Evolutionary conservation across 2,113 vertebrate species (phyloP), one percentile per base, ranked within the genome.

Genomic region (Lamprotornis superbus): DNA sequence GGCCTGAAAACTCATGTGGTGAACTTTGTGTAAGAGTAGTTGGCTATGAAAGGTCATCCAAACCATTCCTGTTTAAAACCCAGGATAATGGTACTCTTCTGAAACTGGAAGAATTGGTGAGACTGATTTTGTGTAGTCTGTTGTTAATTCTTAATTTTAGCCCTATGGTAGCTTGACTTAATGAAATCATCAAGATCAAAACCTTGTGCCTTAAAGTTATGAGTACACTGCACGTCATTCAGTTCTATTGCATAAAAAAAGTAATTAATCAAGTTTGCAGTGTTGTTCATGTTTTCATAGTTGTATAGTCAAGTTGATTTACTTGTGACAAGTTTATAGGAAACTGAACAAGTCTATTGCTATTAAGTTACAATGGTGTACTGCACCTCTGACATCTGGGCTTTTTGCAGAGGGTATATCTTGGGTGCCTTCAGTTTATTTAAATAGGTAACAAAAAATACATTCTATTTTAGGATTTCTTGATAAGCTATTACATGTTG

Each of bases 11-110:
- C 80, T 78, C 94, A 15, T 98, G 98, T 12, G 98, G 98, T 76
- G 98, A 99, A 95, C 96, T 99, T 60, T 99, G 99, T 89, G 97
- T 99, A 23, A 97, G 99, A 67, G 98, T 98, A 6, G 98, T 99
- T 13, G 99, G 99, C 46, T 99, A 77, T 59, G 98, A 99, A 49
- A 95, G 91, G 10, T 64, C 93, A 33, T 99, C 99, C 83, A 98
- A 97, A 93, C 98, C 98, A 5, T 99, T 99, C 97, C 98, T 98
- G 63, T 99, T 98, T 87, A 98, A 98, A 87, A 97, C 68, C 25
- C 99, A 99, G 91, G 99, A 99, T 95, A 99, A 98, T 50, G 99
- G 99, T 76, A 99, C 99, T 49, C 97, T 99, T 84, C 93, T 99
- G 80, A 98, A 97, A 55, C 97, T 99, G 73, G 98, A 98, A 69